phyloP scores from a whole-genome alignment of 2,888 invertebrate genomes.

The Xestia sexstrigata region DNA sequence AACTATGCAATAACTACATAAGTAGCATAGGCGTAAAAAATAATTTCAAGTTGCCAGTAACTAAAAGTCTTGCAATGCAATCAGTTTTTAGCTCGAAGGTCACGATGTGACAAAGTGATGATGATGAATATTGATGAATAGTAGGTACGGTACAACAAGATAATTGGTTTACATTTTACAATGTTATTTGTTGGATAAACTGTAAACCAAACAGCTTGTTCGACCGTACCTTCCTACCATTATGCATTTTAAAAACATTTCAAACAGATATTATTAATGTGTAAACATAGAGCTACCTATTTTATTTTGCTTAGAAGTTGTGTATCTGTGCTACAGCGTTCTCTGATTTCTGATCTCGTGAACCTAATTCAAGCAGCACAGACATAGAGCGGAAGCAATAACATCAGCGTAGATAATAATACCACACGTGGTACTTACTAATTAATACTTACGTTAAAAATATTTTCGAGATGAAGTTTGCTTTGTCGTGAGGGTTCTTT shows the following conservation, averaged over 20 bases:
- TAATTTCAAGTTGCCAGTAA: constrained; percentile 7
- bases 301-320: not conserved
- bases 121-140: constrained; percentile 36
- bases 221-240: no score
- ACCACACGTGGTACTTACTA: constrained; percentile 49
- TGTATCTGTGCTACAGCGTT: not conserved
- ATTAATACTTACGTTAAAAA: constrained; percentile 91
- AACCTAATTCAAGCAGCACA: constrained; percentile 6
- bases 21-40: no score
- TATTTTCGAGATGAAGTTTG: constrained; percentile 91
- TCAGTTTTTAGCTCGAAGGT: constrained; percentile 22
- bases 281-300: constrained; percentile 5
- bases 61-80: constrained; percentile 9
- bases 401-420: constrained; percentile 25
- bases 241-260: not conserved
- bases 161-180: no score
- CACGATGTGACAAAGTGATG: constrained; percentile 19
- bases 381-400: constrained; percentile 23
- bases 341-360: constrained; percentile 16
- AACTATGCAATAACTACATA: not conserved
- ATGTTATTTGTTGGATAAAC: no score
- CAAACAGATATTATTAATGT: not conserved
- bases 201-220: no score
- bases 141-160: no score
- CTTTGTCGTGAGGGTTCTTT: constrained; percentile 91